A percentile compares a stretch with the other conserved stretches of the same genome.
Evolutionary conservation across 2,888 invertebrate species (phyloP).

Genomic region (Escarpia spicata): DNA sequence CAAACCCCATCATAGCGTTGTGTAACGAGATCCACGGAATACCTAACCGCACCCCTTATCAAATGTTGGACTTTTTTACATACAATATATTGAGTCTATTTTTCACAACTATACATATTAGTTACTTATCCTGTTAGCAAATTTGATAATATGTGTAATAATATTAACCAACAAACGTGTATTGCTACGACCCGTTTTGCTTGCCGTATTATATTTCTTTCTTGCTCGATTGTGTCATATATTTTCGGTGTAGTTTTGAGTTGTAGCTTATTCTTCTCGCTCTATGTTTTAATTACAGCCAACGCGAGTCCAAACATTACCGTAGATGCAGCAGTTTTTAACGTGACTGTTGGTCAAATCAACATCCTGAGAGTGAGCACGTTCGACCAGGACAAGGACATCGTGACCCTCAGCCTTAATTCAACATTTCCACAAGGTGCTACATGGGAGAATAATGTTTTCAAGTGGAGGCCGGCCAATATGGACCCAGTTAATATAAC

Average conservation of each 20-base stretch:
- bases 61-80: too few species aligned
- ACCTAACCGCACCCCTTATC: too few species aligned
- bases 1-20: too few species aligned
- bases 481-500: neutral
- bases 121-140: too few species aligned
- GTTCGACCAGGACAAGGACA: neutral
- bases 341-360: neutral
- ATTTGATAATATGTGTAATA: too few species aligned
- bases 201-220: too few species aligned
- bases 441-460: neutral
- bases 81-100: too few species aligned
- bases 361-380: neutral
- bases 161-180: too few species aligned
- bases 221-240: neutral
- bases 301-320: neutral
- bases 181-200: too few species aligned
- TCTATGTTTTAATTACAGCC: neutral
- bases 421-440: neutral
- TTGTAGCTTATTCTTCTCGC: neutral
- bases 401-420: neutral
- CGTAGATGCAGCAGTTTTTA: neutral
- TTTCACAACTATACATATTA: too few species aligned
- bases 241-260: neutral
- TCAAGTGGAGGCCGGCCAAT: neutral
- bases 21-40: too few species aligned